Base-by-base conservation (phyloP, 2,888 invertebrate species). In the Coenonympha arcania region DNA sequence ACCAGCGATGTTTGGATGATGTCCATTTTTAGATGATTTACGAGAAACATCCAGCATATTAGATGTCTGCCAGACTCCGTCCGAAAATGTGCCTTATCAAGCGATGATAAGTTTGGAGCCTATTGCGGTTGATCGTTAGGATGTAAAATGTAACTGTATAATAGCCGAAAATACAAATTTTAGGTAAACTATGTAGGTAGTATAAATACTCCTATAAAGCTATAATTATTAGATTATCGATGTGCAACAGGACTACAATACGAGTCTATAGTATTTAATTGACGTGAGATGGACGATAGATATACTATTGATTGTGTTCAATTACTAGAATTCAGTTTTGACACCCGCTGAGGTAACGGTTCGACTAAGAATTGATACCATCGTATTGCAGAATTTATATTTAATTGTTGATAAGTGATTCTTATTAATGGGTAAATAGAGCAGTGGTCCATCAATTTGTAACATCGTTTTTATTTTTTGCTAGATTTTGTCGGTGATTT, bases 311-410 rank as follows among this genome's bases (percentile, higher is more conserved):
- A 48, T 48, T 52, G 40, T 28, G 26, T 51, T 33, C 52, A 55
- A 53, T 53, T 55, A n/a, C n/a, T 48, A 41, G 51, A 53, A 55
- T 53, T 47, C 50, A 45, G 39, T 53, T 51, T 46, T 41, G 50
- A 50, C 48, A 33, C 52, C 54, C 54, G 56, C 46, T 46, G 46
- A 15, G 39, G 30, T 37, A 20, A 20, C 46, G 30, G 20, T 20
- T 28, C 9, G 22, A 16, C 3, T n/a, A 24, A 13, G 16, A 34
- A 34, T 44, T 16, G 34, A 44, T 44, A 34, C 24, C 9, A 44
- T 44, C 44, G 11, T 15, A 34, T 44, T 44, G 33, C 33, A 31
- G 13, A 31, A 31, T 31, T 44, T 44, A 44, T 44, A n/a, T n/a
- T 22, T 44, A 34, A 34, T 44, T 44, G 34, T 33, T 24, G 34